Conservation (phyloP, 92 coral and sea anemone species). For the Porites divaricata region DNA sequence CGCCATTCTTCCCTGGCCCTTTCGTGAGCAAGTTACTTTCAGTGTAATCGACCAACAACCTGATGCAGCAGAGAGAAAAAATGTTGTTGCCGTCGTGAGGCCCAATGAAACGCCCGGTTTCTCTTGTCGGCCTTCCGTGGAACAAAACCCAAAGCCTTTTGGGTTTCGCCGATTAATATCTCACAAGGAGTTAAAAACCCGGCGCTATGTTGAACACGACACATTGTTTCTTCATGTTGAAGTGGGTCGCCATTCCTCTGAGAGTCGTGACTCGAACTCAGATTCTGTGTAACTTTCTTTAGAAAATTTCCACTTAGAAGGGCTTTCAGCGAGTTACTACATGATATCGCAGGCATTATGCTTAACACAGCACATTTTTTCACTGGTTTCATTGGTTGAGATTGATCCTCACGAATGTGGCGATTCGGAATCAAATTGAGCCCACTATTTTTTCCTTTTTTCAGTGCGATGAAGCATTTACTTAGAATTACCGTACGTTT, state of each 20-base stretch:
- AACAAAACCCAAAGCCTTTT: neutral
- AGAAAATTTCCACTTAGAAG: too few relatives aligned
- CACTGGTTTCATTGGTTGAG: too few relatives aligned
- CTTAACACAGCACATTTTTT: too few relatives aligned
- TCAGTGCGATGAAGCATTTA: too few relatives aligned
- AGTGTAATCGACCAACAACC: slow-evolving; percentile 39
- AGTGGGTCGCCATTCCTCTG: neutral
- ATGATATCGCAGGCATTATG: too few relatives aligned
- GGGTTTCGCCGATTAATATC: slow-evolving; percentile 47
- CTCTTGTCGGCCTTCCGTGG: slow-evolving; percentile 23
- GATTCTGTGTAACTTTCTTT: too few relatives aligned
- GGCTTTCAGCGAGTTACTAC: too few relatives aligned
- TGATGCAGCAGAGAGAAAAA: neutral
- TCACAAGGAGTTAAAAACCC: slow-evolving; percentile 34
- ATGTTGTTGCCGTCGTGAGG: slow-evolving; percentile 24
- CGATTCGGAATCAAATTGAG: too few relatives aligned
- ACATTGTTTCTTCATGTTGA: slow-evolving; percentile 44
- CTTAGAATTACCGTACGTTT: too few relatives aligned
- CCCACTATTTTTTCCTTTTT: too few relatives aligned
- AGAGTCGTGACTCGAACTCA: too few relatives aligned
- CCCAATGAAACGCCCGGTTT: neutral
- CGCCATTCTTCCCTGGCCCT: slow-evolving; percentile 52
- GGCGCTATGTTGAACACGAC: slow-evolving; percentile 36
- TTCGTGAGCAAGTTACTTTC: slow-evolving; percentile 27
- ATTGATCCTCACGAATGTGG: too few relatives aligned